phyloP scores from a whole-genome alignment of 2,888 invertebrate species.

The Lucinisca nassula region DNA sequence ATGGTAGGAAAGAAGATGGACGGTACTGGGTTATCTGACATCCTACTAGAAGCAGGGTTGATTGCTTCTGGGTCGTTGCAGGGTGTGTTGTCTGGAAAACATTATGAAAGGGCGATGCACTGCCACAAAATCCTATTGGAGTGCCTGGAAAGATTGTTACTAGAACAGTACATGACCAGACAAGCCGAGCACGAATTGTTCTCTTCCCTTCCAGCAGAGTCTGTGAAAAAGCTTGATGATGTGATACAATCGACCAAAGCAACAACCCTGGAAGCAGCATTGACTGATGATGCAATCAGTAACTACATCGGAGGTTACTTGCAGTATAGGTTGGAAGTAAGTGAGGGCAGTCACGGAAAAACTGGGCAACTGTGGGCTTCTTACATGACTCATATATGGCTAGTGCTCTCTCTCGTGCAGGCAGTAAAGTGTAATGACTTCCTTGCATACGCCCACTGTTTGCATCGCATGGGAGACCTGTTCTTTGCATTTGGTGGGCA shows the following conservation, averaged over 20 bases:
- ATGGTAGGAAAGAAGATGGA: conserved; percentile 41
- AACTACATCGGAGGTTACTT: conserved; percentile 13
- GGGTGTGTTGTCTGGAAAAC: conserved; percentile 60
- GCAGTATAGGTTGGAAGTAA: conserved; percentile 2
- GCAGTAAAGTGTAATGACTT: conserved; percentile 58
- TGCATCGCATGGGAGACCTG: conserved; percentile 50
- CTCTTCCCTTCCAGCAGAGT: not conserved
- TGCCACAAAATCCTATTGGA: conserved; percentile 56
- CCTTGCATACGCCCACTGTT: conserved; percentile 29
- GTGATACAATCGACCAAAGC: not conserved
- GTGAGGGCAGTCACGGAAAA: conserved; percentile 40
- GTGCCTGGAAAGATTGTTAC: not conserved
- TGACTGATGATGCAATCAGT: conserved; percentile 11
- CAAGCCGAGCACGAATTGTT: not conserved
- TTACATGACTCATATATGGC: conserved; percentile 62
- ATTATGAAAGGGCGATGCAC: conserved; percentile 61
- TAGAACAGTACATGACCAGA: not conserved
- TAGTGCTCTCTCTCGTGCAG: conserved; percentile 36
- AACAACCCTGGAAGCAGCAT: not conserved
- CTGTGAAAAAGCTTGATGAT: not conserved
- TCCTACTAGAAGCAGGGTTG: conserved; percentile 43
- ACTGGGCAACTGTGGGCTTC: conserved; percentile 60
- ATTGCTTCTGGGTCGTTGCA: conserved; percentile 57
- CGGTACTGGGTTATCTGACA: conserved; percentile 32
- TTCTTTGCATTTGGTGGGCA: conserved; percentile 69